Evolutionary conservation across 2,888 invertebrate genomes (phyloP), one percentile per base, ranked within the genome.

Genomic region (Tetropium fuscum): DNA sequence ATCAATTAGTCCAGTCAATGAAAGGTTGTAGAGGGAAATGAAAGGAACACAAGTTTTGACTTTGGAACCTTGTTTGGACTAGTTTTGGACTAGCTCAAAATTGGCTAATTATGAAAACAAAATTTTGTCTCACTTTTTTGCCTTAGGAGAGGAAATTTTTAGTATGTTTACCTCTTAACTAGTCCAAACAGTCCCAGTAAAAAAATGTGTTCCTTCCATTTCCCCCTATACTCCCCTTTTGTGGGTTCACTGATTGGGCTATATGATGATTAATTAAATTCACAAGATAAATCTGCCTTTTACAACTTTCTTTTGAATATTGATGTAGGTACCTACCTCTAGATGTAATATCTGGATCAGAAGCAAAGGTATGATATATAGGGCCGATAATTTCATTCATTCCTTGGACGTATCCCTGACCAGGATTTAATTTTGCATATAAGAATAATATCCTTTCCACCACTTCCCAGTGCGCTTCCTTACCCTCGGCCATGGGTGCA

Each of bases 321-420:
- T n/a, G n/a, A n/a, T n/a, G n/a, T n/a, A n/a, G n/a, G 5, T 13
- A 18, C 6, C 41, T 79, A 95, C 95, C 88, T 85, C 93, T 86
- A 85, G 89, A 94, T 47, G 89, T 86, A 19, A 85, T 80, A 79
- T 95, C 88, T 0, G 93, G 88, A 83, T 98, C 96, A 15, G 91
- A 92, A 4, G 98, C 98, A 82, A 99, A 95, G 0, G 95, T 92
- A 82, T 97, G 97, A 83, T 99, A 99, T 74, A 99, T 95, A 4
- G 98, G 98, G 0, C 98, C 99, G 38, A 99, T 91, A 72, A 99
- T 97, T 83, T 99, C 99, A 83, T 99, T 99, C 98, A 99, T 99
- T 51, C 99, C 99, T 84, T 98, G 94, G 0, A 95, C 95, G 78
- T 95, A 94, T 7, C 97, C 92, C 78, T 98, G 97, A 0, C 98